phyloP scores from a whole-genome alignment of 2,113 vertebrate genomes.

The Mola mola region DNA sequence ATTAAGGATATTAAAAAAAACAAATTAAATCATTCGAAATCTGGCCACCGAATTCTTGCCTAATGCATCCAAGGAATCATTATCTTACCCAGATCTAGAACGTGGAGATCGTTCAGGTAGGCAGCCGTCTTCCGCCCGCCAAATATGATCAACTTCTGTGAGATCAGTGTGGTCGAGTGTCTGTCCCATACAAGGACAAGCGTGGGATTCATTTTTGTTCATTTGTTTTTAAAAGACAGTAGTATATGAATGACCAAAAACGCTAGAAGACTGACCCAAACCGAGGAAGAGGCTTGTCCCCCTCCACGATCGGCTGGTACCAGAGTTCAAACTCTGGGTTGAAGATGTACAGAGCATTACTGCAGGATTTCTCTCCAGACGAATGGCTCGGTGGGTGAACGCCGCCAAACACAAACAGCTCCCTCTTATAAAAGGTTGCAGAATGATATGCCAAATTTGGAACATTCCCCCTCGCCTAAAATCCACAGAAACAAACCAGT shows the following conservation, averaged over 20 bases:
- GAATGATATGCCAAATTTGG: constrained; percentile 86
- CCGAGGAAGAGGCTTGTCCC: constrained; percentile 86
- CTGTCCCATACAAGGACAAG: constrained; percentile 50
- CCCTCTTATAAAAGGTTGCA: constrained; percentile 85
- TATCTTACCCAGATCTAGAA: constrained; percentile 87
- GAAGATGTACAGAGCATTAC: constrained; percentile 88
- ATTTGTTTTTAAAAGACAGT: neutral
- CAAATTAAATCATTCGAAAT: constrained; percentile 1
- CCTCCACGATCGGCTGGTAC: constrained; percentile 92
- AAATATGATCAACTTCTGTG: constrained; percentile 87
- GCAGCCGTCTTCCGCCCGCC: constrained; percentile 83
- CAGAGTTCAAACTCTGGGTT: constrained; percentile 91
- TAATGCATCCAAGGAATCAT: neutral
- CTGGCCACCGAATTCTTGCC: neutral
- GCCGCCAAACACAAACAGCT: constrained; percentile 91
- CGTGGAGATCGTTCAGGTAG: constrained; percentile 87
- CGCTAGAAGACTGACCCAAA: constrained; percentile 84
- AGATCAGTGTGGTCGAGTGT: constrained; percentile 86
- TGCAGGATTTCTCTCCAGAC: constrained; percentile 76
- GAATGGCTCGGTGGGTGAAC: constrained; percentile 72
- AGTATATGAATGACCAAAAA: neutral
- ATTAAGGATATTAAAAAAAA: too few species aligned
- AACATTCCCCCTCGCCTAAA: constrained; percentile 85
- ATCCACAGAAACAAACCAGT: constrained; percentile 5
- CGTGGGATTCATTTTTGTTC: neutral